phyloP scores from a whole-genome alignment of 2,113 vertebrate species.

The Cichladusa arquata region DNA sequence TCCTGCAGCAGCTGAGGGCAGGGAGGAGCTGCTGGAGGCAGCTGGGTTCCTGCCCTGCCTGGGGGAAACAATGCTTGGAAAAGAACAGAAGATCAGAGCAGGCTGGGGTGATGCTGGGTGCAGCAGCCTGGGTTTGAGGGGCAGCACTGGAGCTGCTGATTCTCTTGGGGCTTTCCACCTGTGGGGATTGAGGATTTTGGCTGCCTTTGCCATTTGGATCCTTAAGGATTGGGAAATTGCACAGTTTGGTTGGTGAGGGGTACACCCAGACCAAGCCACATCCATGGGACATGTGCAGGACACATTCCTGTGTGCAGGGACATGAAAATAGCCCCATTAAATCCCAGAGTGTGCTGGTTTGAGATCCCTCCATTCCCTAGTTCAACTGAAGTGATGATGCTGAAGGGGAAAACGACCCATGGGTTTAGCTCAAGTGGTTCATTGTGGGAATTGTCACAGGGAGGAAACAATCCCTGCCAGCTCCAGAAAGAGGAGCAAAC shows the following conservation, averaged over 20 bases:
- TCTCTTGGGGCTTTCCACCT: fast-evolving
- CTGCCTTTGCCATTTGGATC: neutral
- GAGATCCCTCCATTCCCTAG: neutral
- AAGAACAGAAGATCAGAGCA: neutral
- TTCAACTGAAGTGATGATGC: neutral
- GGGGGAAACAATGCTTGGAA: fast-evolving
- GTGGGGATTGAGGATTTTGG: fast-evolving
- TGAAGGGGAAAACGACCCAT: neutral
- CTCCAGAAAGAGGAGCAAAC: neutral
- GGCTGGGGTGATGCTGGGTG: neutral
- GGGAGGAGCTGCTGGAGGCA: neutral
- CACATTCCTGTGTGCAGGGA: fast-evolving
- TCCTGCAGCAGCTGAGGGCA: neutral
- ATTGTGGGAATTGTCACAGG: neutral
- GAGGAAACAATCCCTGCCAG: neutral
- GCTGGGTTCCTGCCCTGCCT: neutral
- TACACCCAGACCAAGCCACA: fast-evolving
- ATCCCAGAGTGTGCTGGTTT: neutral
- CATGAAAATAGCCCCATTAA: fast-evolving
- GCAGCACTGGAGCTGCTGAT: neutral
- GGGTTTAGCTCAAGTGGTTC: neutral
- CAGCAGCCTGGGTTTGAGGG: neutral
- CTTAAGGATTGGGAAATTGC: neutral
- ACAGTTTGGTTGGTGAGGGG: fast-evolving
- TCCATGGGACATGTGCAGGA: fast-evolving